Percentiles rank a stretch among this genome's conserved stretches.
Conservation (phyloP, 2,113 vertebrate species). For the Gopherus evgoodei region DNA sequence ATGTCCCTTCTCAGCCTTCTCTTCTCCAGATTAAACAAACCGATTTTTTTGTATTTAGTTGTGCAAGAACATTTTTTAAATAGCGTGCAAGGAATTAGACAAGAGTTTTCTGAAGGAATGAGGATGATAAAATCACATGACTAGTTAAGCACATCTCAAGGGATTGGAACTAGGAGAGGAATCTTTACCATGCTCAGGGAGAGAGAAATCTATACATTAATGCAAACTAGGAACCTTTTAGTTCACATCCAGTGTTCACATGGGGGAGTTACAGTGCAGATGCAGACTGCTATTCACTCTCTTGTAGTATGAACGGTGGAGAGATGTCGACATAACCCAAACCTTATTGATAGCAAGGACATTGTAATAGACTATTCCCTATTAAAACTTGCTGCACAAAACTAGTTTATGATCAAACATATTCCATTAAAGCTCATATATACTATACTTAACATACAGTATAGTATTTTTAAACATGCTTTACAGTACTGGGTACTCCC, state of each 20-base stretch:
- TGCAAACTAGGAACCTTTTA: neutral
- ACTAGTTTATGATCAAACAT: accelerated
- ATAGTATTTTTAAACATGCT: neutral
- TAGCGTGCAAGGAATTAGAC: neutral
- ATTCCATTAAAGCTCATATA: neutral
- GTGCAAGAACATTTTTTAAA: neutral
- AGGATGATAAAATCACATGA: neutral
- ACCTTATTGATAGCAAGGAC: neutral
- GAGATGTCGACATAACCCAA: neutral
- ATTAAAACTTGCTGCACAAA: neutral
- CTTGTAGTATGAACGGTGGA: too few relatives aligned
- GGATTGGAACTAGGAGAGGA: neutral
- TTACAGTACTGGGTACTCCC: neutral
- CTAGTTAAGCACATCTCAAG: neutral
- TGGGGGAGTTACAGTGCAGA: neutral
- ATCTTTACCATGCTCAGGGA: accelerated
- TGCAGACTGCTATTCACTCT: neutral
- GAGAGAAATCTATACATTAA: neutral
- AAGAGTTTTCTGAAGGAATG: neutral
- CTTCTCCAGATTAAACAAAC: too few relatives aligned
- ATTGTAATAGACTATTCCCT: neutral
- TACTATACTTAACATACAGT: accelerated
- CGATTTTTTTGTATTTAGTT: neutral
- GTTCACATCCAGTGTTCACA: neutral
- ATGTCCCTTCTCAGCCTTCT: too few relatives aligned